Evolutionary conservation across 2,888 invertebrate genomes (phyloP), one percentile per base, ranked within the genome.

Genomic region (Machimus rusticus): DNA sequence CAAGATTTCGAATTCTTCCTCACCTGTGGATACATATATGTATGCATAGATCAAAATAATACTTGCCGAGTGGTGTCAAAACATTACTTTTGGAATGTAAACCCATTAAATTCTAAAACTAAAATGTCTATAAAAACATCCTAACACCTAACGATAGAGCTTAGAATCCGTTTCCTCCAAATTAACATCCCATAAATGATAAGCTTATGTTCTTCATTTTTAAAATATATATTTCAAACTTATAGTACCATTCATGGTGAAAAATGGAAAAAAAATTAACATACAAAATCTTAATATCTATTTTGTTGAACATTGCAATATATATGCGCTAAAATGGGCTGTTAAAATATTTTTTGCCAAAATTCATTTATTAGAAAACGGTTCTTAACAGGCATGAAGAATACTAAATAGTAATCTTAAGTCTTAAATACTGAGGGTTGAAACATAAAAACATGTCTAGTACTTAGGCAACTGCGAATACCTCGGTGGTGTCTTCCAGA

Each of bases 401-500:
- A 19, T 19, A 51, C 51, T 51, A 51, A n/a, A 5, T 51, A 66
- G 2, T 55, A 19, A 19, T 55, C 19, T 55, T 55, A 55, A 55
- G 4, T 28, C 66, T 76, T 76, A 76, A 76, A 76, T 37, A 76
- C 76, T 76, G 76, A 76, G 14, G 12, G 28, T 76, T 37, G 37
- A 76, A 76, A 19, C 4, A 76, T 2, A 76, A 76, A 76, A 76
- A 19, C 0, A 28, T 74, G 0, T 74, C 34, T 90, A 92, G 89
- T 93, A 92, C 89, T 93, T 93, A 74, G 92, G 91, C 90, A 95
- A 92, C 90, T 94, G 93, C 2, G 95, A 94, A 91, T 94, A 95
- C 74, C 95, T 92, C 1, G 96, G 96, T 77, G 96, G 96, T 12
- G 95, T 95, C 89, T 95, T 94, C 96, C 96, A 96, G 86, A 95